Conservation (phyloP, 2,113 vertebrate genomes). For the Coptodon rendalli region DNA sequence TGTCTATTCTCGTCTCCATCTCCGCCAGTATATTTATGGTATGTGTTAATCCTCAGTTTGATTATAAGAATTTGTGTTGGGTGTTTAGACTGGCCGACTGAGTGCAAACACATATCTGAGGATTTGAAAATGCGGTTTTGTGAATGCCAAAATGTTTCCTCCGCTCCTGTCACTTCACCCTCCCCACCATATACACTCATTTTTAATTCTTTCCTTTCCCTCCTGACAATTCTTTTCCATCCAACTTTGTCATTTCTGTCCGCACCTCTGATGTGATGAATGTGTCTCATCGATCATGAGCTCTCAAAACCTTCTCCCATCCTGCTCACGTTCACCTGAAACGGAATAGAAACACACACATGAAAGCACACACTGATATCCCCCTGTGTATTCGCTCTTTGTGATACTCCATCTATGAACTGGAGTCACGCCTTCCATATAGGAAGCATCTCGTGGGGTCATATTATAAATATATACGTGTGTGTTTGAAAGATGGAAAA, state of each 20-base stretch:
- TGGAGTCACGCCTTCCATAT: constrained; percentile 1
- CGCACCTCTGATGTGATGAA: constrained; percentile 1
- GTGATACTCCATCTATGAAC: constrained; percentile 33
- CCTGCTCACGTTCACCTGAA: not conserved
- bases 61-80: not conserved
- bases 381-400: constrained; percentile 1
- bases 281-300: constrained; percentile 1
- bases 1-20: constrained; percentile 34
- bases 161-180: not conserved
- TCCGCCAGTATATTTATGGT: constrained; percentile 10
- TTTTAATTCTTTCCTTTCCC: not conserved
- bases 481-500: not conserved
- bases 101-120: constrained; percentile 9
- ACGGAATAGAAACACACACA: not conserved
- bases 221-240: not conserved
- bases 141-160: not conserved
- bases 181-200: not conserved
- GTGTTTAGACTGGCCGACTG: constrained; percentile 12
- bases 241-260: not conserved
- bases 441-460: constrained; percentile 7
- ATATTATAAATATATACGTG: not conserved
- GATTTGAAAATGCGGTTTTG: constrained; percentile 9
- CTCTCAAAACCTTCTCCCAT: not conserved
- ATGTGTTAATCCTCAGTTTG: not conserved
- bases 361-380: not conserved